Evolutionary conservation across 2,888 invertebrate species (phyloP), one percentile per base, ranked within the genome.

Genomic region (Apamea crenata): DNA sequence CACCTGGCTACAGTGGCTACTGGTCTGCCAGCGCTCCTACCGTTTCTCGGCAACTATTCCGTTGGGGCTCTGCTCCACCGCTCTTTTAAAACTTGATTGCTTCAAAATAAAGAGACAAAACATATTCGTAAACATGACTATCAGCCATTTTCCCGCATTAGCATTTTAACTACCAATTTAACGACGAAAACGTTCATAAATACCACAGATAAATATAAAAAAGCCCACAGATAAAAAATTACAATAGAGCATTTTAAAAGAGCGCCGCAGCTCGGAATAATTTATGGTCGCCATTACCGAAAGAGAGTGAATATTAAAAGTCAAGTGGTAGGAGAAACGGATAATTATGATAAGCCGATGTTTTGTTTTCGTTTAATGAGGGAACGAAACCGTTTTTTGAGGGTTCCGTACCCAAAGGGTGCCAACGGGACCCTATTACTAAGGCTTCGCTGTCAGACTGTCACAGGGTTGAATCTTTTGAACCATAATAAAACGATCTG

Each of bases 321-420:
- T 83, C 87, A 78, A 87, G 84, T 78, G 78, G 69, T 44, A 80
- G 79, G 65, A 82, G 78, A 80, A 79, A 68, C 82, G 85, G 82
- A 89, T 91, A 90, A 92, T 90, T 88, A 91, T 87, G 86, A 90
- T 91, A 91, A 90, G 86, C 81, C 80, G 76, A 78, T 88, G 87
- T 89, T 89, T 87, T 91, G 86, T 89, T 83, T 81, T 71, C 63
- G 78, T 81, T 86, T 91, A 90, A 92, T 91, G 90, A 91, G 77
- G 83, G 72, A 14, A 72, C 65, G 59, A 56, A 85, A 84, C 74
- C 69, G 50, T 65, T 65, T 65, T 65, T 32, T 25, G 0, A 6
- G 36, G 14, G 14, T 65, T 65, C 36, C 25, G 36, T 65, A 36
- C 12, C 12, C 10, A 65, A 63, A 18, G 18, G 63, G 18, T 32